Evolutionary conservation across 2,888 invertebrate species (phyloP), one percentile per base, ranked within the genome.

Genomic region (Copidosoma aretas): DNA sequence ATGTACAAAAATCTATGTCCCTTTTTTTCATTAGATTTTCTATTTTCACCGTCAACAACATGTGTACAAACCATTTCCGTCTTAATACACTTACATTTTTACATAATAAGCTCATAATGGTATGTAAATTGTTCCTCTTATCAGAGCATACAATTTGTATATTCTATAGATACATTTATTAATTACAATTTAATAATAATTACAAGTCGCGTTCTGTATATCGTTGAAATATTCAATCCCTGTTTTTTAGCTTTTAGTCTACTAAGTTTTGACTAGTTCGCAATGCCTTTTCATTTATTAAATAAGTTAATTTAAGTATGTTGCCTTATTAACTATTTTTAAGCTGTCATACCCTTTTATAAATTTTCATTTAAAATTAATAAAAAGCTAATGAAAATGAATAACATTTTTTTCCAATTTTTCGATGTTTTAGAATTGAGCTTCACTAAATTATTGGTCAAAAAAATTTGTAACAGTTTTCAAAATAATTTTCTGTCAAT

Each of bases 51-150:
- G 71, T 63, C 71, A 71, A 71, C 67, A 71, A 69, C 67, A 64
- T 68, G 64, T 69, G n/a, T n/a, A 69, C 75, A 68, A 75, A 77
- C 74, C 70, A 73, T 72, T 54, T 76, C 76, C 76, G 77, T 79
- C 81, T 82, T 82, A 77, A 77, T 83, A 82, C 83, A 82, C 79
- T 81, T 82, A 82, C 82, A 82, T 78, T 79, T 79, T 82, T 82
- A 83, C 80, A 82, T 75, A 71, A 82, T 83, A 83, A 83, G 83
- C 83, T 83, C 83, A 83, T 83, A 81, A 83, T 77, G 81, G 76
- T 81, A 64, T 77, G 79, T 78, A 82, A 83, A 80, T 75, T 56
- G 66, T 77, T 76, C 73, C 69, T 76, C 75, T 73, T 73, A 15
- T 62, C 68, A 68, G 67, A 71, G 73, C 74, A 69, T 67, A 73